Conservation (phyloP, 1,140 invertebrate species). For the Mamestra configurata region DNA sequence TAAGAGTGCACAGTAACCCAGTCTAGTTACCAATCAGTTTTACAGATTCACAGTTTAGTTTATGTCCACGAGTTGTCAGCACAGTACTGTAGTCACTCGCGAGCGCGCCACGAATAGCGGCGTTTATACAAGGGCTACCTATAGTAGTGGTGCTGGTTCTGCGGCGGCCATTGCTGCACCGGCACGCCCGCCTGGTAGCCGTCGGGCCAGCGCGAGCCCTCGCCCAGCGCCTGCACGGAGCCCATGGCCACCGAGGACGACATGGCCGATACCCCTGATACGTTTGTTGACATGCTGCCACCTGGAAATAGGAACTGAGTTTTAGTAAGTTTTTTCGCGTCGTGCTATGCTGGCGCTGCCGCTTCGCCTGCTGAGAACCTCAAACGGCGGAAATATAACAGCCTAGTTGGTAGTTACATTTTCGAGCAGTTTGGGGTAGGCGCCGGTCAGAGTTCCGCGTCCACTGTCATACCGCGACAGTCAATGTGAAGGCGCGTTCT, state of each 20-base stretch:
- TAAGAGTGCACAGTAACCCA: background rate
- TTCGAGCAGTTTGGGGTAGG: too few species aligned
- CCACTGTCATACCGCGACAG: too few species aligned
- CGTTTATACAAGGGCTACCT: slow-evolving; percentile 75
- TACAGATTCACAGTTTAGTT: background rate
- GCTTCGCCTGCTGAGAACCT: too few species aligned
- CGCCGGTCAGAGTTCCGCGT: too few species aligned
- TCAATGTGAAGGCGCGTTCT: too few species aligned
- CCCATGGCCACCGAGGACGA: slow-evolving; percentile 66
- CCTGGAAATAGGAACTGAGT: slow-evolving; percentile 63
- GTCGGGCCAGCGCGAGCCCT: slow-evolving; percentile 67
- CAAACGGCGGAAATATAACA: too few species aligned
- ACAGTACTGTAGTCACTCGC: slow-evolving; percentile 6
- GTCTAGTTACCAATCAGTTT: background rate
- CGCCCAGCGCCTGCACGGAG: slow-evolving; percentile 64
- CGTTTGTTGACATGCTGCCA: slow-evolving; percentile 66
- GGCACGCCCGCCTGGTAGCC: slow-evolving; percentile 77
- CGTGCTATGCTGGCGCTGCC: too few species aligned
- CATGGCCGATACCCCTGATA: slow-evolving; percentile 66
- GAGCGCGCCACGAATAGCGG: slow-evolving; percentile 23
- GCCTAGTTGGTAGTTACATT: too few species aligned
- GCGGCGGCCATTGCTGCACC: slow-evolving; percentile 84
- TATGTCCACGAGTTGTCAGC: background rate
- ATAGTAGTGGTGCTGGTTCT: slow-evolving; percentile 89
- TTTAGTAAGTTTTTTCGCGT: background rate